Percentiles rank a stretch among this genome's conserved stretches.
Conservation (phyloP, 2,113 vertebrate species). For the Charina bottae region DNA sequence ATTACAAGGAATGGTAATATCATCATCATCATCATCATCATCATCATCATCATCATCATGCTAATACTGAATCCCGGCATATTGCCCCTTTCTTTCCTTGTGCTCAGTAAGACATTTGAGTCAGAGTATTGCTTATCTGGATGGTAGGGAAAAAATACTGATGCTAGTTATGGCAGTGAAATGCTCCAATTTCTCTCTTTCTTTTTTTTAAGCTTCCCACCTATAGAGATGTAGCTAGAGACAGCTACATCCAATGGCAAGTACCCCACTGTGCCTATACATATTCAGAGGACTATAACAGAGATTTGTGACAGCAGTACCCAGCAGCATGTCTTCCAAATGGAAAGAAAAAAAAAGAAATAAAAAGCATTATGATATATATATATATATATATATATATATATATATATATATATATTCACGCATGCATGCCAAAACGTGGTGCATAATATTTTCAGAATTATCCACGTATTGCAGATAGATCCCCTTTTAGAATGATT, state of each 20-base stretch:
- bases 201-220: conserved; percentile 56
- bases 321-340: conserved; percentile 68
- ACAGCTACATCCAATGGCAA: conserved; percentile 70
- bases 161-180: conserved; percentile 74
- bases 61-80: background rate
- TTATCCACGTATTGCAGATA: background rate
- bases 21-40: too few relatives aligned
- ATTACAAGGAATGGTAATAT: conserved; percentile 12
- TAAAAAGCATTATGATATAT: conserved; percentile 43
- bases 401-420: conserved; percentile 21
- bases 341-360: conserved; percentile 30
- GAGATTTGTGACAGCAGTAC: conserved; percentile 70
- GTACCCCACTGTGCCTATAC: conserved; percentile 75
- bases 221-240: conserved; percentile 40
- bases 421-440: background rate
- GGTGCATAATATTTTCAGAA: background rate
- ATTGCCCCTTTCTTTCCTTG: background rate
- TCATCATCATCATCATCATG: too few relatives aligned
- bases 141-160: conserved; percentile 57
- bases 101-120: conserved; percentile 76
- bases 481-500: background rate
- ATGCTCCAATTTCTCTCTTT: conserved; percentile 42
- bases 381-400: too few relatives aligned
- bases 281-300: conserved; percentile 73
- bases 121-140: conserved; percentile 62